Conservation (phyloP, 2,888 invertebrate species). For the Harmothoe impar region DNA sequence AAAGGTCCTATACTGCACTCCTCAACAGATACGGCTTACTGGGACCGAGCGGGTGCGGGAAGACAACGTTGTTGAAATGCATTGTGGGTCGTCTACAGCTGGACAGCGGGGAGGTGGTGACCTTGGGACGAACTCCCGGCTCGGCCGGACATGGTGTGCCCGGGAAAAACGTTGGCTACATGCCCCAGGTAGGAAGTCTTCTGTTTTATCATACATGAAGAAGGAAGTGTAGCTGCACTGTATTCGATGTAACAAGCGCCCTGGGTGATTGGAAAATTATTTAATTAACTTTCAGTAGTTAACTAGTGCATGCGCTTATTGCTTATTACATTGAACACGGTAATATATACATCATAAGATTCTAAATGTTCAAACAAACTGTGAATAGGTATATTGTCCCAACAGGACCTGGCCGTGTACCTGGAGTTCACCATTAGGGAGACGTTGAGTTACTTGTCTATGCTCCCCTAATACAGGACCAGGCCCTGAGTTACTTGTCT, state of each 20-base stretch:
- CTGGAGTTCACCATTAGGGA: slow-evolving; percentile 92
- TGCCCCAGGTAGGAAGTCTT: slow-evolving; percentile 93
- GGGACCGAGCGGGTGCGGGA: slow-evolving; percentile 96
- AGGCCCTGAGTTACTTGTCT: no score
- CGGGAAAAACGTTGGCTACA: slow-evolving; percentile 97
- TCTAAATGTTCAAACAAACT: no score
- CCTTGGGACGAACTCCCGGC: slow-evolving; percentile 94
- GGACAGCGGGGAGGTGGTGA: slow-evolving; percentile 94
- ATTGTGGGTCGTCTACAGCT: slow-evolving; percentile 94
- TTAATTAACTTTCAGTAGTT: no score
- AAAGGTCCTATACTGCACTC: no score
- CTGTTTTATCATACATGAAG: background rate
- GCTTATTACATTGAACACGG: no score
- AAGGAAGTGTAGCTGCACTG: no score
- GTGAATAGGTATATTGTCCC: no score
- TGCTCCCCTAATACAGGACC: no score
- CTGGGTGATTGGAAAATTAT: no score
- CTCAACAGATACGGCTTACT: slow-evolving; percentile 92
- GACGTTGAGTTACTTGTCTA: slow-evolving; percentile 98
- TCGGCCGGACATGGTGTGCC: slow-evolving; percentile 94
- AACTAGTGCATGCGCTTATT: no score
- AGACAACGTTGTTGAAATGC: slow-evolving; percentile 95
- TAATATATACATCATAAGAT: no score
- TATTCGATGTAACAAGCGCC: no score
- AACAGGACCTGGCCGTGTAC: slow-evolving; percentile 83